Base-by-base conservation (phyloP, 2,888 invertebrate genomes). In the Lysandra coridon region DNA sequence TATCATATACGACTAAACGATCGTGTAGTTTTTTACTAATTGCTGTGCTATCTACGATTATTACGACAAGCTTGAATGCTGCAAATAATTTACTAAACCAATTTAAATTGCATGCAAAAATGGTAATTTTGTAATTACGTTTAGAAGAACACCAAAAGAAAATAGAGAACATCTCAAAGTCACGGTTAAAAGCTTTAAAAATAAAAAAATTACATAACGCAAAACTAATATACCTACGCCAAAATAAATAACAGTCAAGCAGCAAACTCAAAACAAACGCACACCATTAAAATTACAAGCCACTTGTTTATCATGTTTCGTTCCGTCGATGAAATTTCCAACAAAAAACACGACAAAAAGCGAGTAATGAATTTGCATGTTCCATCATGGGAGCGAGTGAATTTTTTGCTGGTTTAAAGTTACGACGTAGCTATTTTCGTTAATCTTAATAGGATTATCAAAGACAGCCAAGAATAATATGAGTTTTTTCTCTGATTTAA, bases 231-330 rank as follows among this genome's bases (percentile, higher is more conserved):
- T 75, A 23, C 30, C 4, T 33, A 14, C 14, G 83, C 85, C 83
- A 82, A 62, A 57, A 78, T 62, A 78, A 40, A 12, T 40, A 14
- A 37, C 23, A 57, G 44, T 62, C 44, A 40, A 57, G 57, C 4
- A 57, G 4, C 57, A 57, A 33, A 78, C 73, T 73, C 64, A 69
- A 17, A 86, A 85, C 86, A 83, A 89, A 87, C 84, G 85, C 86
- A 85, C 83, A 83, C 84, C 84, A 85, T 87, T 85, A 85, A 86
- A 87, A 85, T 83, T 79, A 74, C 86, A 77, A 79, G 84, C n/a
- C 12, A 86, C 88, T 87, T 87, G 89, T 89, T 89, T 89, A 87
- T 87, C 88, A 84, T 85, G 86, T 87, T 88, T 87, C 86, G 86
- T 86, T 88, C 84, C 86, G 87, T 85, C 83, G 78, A 79, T 78